Conservation (phyloP, 2,797 vertebrate genomes). For the Luscinia luscinia region DNA sequence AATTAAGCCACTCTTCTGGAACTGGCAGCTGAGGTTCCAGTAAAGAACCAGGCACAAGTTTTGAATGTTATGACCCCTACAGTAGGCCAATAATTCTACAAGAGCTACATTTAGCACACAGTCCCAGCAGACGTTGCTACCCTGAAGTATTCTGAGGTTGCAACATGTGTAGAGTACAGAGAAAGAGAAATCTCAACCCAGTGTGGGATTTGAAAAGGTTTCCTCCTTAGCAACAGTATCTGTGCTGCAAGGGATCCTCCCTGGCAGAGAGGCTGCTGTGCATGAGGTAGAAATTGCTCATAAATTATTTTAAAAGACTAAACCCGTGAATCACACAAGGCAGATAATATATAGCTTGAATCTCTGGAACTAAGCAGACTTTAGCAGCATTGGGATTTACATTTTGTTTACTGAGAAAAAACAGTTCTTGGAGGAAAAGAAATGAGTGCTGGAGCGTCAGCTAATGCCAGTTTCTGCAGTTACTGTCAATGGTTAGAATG, state of each 20-base stretch:
- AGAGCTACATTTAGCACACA: not conserved
- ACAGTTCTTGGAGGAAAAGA: not conserved
- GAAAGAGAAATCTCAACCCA: not conserved
- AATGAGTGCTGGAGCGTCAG: not conserved
- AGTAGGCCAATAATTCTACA: not conserved
- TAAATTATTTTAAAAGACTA: not conserved
- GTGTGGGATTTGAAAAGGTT: not conserved
- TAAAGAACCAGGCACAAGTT: not conserved
- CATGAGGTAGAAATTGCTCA: not conserved
- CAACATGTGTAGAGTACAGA: rapidly evolving
- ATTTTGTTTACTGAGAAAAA: not conserved
- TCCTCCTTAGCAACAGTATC: not conserved
- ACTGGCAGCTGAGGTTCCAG: not conserved
- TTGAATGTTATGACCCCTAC: not conserved
- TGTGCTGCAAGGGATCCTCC: not conserved
- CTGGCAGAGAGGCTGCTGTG: not conserved
- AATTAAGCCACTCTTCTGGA: not conserved
- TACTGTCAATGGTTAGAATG: not conserved
- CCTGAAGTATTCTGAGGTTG: not conserved
- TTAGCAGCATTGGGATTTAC: not conserved
- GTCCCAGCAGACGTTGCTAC: not conserved
- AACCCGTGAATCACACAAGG: not conserved
- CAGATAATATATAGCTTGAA: not conserved
- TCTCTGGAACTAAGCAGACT: not conserved
- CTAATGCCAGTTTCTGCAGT: not conserved